Evolutionary conservation across 2,797 vertebrate species (phyloP).

Genomic region (Emydoidea blandingii): DNA sequence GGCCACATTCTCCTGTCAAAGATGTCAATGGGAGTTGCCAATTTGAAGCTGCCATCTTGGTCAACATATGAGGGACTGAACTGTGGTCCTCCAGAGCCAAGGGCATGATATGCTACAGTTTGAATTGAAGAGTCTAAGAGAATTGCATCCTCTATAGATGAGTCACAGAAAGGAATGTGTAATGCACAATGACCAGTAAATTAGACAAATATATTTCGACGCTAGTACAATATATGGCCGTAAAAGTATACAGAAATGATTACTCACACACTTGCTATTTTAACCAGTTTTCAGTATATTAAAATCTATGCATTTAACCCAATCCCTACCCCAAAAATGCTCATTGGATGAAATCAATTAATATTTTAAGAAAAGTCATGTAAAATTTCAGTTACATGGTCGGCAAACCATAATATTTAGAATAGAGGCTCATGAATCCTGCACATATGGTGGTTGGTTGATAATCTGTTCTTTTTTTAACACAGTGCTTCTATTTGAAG

Average conservation of each 20-base stretch:
- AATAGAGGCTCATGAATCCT: not conserved
- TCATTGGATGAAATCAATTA: not conserved
- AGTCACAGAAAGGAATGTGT: not conserved
- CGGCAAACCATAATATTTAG: not conserved
- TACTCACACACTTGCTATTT: not conserved
- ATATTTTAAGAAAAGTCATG: not conserved
- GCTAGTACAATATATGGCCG: not conserved
- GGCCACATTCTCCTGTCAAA: not conserved
- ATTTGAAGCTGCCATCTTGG: not conserved
- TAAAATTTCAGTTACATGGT: not conserved
- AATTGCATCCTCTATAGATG: not conserved
- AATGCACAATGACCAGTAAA: not conserved
- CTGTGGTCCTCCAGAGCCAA: not conserved
- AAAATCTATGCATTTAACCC: not conserved
- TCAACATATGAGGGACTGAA: not conserved
- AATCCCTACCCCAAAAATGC: not conserved
- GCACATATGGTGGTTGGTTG: not conserved
- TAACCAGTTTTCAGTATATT: not conserved
- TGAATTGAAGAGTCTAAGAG: fast-evolving
- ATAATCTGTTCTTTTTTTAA: not conserved
- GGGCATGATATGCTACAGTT: not conserved
- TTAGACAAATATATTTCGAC: not conserved
- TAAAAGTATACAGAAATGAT: not conserved
- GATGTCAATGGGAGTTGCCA: not conserved
- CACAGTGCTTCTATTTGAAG: constrained; percentile 8